These are phyloP conservation scores for Dinocampus coccinellae DNA, from an alignment of 2,888 invertebrate genomes.

Conservation along the genomic window DNA sequence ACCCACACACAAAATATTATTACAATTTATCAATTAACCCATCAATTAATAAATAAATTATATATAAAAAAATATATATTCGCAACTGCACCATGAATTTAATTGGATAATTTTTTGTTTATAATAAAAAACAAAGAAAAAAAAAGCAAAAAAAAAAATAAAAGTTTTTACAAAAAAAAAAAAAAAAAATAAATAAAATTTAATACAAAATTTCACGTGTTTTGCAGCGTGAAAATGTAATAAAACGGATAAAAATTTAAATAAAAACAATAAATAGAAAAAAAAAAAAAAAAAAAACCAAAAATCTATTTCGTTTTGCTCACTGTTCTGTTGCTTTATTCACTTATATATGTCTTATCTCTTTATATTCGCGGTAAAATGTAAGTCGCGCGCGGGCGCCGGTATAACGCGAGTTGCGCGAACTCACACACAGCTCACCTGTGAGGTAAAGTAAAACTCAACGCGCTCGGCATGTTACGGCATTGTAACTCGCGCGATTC, in stretches of 20 bases:
- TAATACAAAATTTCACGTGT: too few relatives aligned
- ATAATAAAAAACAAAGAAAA: too few relatives aligned
- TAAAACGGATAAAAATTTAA: not conserved
- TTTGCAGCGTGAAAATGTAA: too few relatives aligned
- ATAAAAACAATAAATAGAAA: not conserved
- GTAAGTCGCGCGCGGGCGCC: constrained; percentile 29
- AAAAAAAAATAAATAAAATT: too few relatives aligned
- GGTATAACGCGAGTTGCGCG: constrained; percentile 50
- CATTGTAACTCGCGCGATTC: constrained; percentile 62
- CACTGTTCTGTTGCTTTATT: not conserved
- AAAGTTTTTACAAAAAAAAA: too few relatives aligned
- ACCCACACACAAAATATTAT: too few relatives aligned
- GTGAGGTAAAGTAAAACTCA: constrained; percentile 68
- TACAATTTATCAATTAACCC: too few relatives aligned
- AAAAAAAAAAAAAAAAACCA: not conserved
- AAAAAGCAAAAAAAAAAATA: too few relatives aligned
- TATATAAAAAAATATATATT: too few relatives aligned
- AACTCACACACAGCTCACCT: constrained; percentile 59
- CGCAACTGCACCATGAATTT: too few relatives aligned
- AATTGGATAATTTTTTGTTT: too few relatives aligned
- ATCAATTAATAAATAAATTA: too few relatives aligned
- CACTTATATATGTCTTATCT: constrained; percentile 17
- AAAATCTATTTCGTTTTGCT: not conserved
- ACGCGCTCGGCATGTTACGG: constrained; percentile 66
- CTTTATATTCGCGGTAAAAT: constrained; percentile 17